Base-by-base conservation (phyloP, 2,113 vertebrate species). In the Campylomormyrus tamandua region DNA sequence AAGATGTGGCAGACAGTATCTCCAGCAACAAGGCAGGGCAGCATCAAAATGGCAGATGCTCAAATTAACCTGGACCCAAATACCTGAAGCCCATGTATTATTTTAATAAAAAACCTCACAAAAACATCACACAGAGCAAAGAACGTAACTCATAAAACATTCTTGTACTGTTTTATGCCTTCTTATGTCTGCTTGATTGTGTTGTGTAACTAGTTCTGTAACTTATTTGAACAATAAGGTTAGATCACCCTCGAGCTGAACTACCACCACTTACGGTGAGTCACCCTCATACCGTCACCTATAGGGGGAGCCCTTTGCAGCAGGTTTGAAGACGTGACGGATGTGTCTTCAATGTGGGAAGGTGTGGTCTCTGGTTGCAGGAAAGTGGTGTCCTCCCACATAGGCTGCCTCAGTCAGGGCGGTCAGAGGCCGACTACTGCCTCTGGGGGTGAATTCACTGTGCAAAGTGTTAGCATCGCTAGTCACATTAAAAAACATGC, bases 361-460 rank as follows among this genome's bases (percentile, higher is more conserved):
- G 35, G 46, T 27, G 24, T 24, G 83, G 46, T 48, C 24, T 86
- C 83, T 11, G 45, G 24, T 53, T 35, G 49, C 4, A 7, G 84
- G 45, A 52, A 5, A 86, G 39, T 10, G 21, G 24, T 8, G 31
- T 42, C 74, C n/a, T 31, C 31, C 19, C 49, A 35, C 50, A 17
- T 15, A n/a, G 27, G 11, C 24, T 31, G 48, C 62, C 42, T 58
- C 88, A 74, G 87, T 87, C 89, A 90, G 48, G 87, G 83, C 89
- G 49, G 91, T 88, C 91, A 89, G 90, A 58, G 13, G 66, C 87
- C 84, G 66, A 91, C 90, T 91, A 92, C 89, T 92, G 87, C 74
- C 35, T 15, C 27, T 35, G 27, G 53, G 85, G 48, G 21, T 74
- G 39, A 84, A 90, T 84, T 49, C 53, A 17, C 5, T 48, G n/a